These are phyloP conservation scores for Cyprinodon tularosa DNA, from an alignment of 2,113 vertebrate genomes.

Conservation along the genomic window DNA sequence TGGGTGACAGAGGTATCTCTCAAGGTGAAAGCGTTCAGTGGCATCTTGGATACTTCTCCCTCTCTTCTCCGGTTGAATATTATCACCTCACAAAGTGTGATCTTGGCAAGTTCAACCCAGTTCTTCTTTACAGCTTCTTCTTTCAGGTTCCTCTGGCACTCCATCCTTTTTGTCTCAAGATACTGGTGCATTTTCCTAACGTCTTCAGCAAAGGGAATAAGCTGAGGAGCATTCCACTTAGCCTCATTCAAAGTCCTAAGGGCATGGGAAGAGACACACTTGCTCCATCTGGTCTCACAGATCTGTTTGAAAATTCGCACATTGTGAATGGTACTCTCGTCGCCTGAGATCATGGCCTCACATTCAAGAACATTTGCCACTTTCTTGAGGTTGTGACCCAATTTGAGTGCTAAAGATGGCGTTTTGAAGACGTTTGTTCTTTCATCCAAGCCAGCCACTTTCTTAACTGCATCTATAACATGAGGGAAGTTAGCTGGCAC, in stretches of 20 bases:
- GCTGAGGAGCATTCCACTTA: slow-evolving; percentile 18
- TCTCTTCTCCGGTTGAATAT: slow-evolving; percentile 8
- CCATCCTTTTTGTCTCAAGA: neutral
- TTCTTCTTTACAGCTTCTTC: neutral
- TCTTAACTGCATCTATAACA: slow-evolving; percentile 14
- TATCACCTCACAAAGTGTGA: slow-evolving; percentile 11
- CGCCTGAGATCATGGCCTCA: slow-evolving; percentile 27
- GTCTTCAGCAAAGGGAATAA: slow-evolving; percentile 23
- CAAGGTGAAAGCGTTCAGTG: neutral
- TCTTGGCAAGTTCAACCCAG: slow-evolving; percentile 8
- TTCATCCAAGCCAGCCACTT: slow-evolving; percentile 9
- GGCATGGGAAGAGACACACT: slow-evolving; percentile 23
- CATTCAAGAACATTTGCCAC: slow-evolving; percentile 3
- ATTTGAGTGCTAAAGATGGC: slow-evolving; percentile 15
- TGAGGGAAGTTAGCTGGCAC: slow-evolving; percentile 19
- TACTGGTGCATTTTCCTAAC: slow-evolving; percentile 17
- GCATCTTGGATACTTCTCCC: slow-evolving; percentile 17
- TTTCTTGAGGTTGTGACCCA: slow-evolving; percentile 24
- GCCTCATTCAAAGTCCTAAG: slow-evolving; percentile 14
- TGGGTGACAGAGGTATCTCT: neutral
- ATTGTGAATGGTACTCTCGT: slow-evolving; percentile 10
- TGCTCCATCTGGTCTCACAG: slow-evolving; percentile 20
- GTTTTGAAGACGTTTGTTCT: slow-evolving; percentile 7
- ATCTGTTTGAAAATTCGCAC: slow-evolving; percentile 5
- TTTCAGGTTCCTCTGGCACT: neutral